These are phyloP conservation scores for Halictus quadricinctus DNA, from an alignment of 2,888 invertebrate genomes.

Conservation along the genomic window DNA sequence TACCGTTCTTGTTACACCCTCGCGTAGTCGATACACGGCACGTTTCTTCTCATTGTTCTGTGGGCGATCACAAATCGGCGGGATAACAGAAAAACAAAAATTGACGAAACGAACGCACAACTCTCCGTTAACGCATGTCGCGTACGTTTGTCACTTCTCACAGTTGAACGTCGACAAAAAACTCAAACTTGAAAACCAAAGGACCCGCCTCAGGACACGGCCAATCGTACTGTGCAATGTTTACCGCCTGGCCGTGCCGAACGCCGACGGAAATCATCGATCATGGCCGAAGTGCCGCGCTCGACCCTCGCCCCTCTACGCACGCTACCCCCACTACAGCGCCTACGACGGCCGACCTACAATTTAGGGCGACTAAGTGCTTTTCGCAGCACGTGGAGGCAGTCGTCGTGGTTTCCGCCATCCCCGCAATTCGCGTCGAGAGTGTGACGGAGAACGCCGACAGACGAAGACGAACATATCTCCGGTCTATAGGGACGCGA, in stretches of 20 bases:
- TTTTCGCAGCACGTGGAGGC: constrained; percentile 80
- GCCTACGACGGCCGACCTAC: constrained; percentile 77
- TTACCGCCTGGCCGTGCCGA: constrained; percentile 79
- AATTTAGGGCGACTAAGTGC: constrained; percentile 77
- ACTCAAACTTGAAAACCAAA: constrained; percentile 75
- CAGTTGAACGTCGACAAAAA: constrained; percentile 55
- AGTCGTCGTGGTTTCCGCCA: constrained; percentile 76
- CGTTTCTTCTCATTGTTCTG: constrained; percentile 36
- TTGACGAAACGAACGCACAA: neutral
- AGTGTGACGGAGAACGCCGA: constrained; percentile 12
- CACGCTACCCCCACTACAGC: constrained; percentile 51
- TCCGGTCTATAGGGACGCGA: constrained; percentile 27
- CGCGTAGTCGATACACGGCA: constrained; percentile 22
- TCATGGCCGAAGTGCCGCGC: constrained; percentile 70
- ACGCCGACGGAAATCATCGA: constrained; percentile 73
- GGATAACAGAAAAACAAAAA: neutral
- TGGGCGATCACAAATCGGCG: neutral
- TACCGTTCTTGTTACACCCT: constrained; percentile 23
- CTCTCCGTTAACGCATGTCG: constrained; percentile 29
- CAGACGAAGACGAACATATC: constrained; percentile 37
- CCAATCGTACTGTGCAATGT: constrained; percentile 81
- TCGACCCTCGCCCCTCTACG: constrained; percentile 60
- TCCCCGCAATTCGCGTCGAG: constrained; percentile 45
- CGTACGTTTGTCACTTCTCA: constrained; percentile 50
- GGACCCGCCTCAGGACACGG: constrained; percentile 79